Evolutionary conservation across 1,140 invertebrate genomes (phyloP).

Genomic region (Drosophila nannoptera): DNA sequence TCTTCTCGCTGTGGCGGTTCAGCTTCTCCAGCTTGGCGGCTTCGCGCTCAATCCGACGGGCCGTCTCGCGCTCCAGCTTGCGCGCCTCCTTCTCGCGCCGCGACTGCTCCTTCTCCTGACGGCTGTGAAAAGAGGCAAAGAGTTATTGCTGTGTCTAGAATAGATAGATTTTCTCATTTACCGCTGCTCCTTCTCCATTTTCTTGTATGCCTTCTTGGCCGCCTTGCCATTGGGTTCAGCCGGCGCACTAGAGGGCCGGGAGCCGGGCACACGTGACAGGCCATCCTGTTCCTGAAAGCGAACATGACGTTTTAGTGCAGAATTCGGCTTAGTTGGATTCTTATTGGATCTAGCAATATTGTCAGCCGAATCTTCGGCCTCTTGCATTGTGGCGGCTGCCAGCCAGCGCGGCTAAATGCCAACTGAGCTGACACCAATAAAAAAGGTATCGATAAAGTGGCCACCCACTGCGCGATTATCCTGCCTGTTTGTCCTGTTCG

Average conservation of each 20-base stretch:
- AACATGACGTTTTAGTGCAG: slow-evolving; percentile 70
- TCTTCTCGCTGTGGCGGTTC: slow-evolving; percentile 77
- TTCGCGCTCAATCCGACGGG: slow-evolving; percentile 70
- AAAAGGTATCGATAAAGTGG: not conserved
- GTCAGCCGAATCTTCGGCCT: not conserved
- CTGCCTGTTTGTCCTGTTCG: slow-evolving; percentile 29
- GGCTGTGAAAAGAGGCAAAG: slow-evolving; percentile 30
- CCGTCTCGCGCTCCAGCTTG: slow-evolving; percentile 73
- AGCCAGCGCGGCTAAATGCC: slow-evolving; percentile 33
- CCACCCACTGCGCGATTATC: slow-evolving; percentile 38
- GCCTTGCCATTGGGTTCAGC: slow-evolving; percentile 77
- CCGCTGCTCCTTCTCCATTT: slow-evolving; percentile 78
- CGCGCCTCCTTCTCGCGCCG: slow-evolving; percentile 76
- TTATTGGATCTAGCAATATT: not conserved
- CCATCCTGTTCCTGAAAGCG: slow-evolving; percentile 78
- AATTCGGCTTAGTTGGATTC: slow-evolving; percentile 22
- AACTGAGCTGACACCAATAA: slow-evolving; percentile 35
- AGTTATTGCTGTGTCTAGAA: not conserved
- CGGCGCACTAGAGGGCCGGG: slow-evolving; percentile 73
- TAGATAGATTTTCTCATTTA: slow-evolving; percentile 25
- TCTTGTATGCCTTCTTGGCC: slow-evolving; percentile 74
- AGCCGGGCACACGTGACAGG: slow-evolving; percentile 54
- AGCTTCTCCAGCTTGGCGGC: slow-evolving; percentile 77
- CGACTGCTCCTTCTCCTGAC: slow-evolving; percentile 73
- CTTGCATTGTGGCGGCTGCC: slow-evolving; percentile 60